Evolutionary conservation across 1,140 invertebrate genomes (phyloP).

Genomic region (Drosophila guanche): DNA sequence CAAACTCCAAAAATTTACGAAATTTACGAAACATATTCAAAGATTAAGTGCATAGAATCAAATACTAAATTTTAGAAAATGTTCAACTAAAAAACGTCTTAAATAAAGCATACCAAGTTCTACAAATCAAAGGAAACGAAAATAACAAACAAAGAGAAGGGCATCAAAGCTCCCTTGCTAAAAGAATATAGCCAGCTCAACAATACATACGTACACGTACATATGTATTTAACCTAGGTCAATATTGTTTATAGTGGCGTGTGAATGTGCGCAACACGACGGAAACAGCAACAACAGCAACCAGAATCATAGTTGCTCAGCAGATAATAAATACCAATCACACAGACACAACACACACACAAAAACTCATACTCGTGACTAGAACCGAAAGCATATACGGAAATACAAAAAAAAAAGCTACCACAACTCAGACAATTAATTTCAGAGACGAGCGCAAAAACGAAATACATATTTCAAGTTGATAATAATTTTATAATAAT

Average conservation of each 20-base stretch:
- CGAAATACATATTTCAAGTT: slow-evolving; percentile 37
- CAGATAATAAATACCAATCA: slow-evolving; percentile 63
- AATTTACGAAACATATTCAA: not conserved
- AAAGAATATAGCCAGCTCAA: too few species aligned
- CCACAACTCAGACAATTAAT: slow-evolving; percentile 3
- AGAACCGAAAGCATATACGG: slow-evolving; percentile 43
- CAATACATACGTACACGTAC: slow-evolving; percentile 23
- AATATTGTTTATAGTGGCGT: slow-evolving; percentile 83
- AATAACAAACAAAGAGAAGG: too few species aligned
- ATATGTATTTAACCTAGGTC: slow-evolving; percentile 73
- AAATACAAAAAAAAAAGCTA: slow-evolving; percentile 34
- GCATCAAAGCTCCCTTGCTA: too few species aligned
- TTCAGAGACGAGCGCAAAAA: slow-evolving; percentile 6
- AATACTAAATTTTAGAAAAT: slow-evolving; percentile 15
- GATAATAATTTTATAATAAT: slow-evolving; percentile 43
- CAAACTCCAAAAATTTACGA: slow-evolving; percentile 5
- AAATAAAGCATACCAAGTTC: too few species aligned
- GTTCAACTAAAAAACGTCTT: not conserved
- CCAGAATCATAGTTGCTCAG: slow-evolving; percentile 44
- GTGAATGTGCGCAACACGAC: slow-evolving; percentile 62
- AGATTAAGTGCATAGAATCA: slow-evolving; percentile 6
- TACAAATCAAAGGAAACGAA: too few species aligned
- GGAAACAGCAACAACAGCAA: slow-evolving; percentile 45
- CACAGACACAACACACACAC: slow-evolving; percentile 30
- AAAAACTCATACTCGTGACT: slow-evolving; percentile 23